Conservation (phyloP, 35 echinoderm and acorn worm genomes). For the Strongylocentrotus purpuratus region DNA sequence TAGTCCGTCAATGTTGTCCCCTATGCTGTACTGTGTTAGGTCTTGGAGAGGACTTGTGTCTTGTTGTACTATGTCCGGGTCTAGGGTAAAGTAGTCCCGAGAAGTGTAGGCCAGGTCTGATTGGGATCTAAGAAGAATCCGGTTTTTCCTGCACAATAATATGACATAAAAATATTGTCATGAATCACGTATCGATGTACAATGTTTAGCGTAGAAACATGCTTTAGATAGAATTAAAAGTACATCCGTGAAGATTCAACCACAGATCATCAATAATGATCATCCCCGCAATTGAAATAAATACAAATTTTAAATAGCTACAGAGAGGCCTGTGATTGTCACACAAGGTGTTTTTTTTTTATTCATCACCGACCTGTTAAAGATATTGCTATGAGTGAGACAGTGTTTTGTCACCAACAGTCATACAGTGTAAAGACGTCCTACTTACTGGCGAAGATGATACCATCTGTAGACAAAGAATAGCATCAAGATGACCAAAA, state of each 20-base stretch:
- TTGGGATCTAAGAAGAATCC: neutral
- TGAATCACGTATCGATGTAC: neutral
- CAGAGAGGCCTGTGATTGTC: too few relatives aligned
- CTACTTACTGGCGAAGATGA: neutral
- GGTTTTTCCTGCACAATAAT: neutral
- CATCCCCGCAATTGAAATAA: too few relatives aligned
- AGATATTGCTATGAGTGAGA: too few relatives aligned
- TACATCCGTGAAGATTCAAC: too few relatives aligned
- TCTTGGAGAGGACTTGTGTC: neutral
- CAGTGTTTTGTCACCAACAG: too few relatives aligned
- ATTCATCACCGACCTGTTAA: too few relatives aligned
- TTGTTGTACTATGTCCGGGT: neutral
- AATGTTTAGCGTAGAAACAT: too few relatives aligned
- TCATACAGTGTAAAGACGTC: too few relatives aligned
- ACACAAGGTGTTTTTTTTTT: too few relatives aligned
- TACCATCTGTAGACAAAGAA: neutral
- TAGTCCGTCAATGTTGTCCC: neutral
- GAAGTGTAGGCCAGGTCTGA: neutral
- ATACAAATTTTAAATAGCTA: too few relatives aligned
- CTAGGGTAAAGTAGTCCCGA: neutral
- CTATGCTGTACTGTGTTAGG: neutral
- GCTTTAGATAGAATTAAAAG: too few relatives aligned
- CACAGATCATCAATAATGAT: too few relatives aligned
- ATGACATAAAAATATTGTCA: neutral
- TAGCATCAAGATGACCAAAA: neutral